Base-by-base conservation (phyloP, 2,113 vertebrate genomes). In the Podiceps cristatus region DNA sequence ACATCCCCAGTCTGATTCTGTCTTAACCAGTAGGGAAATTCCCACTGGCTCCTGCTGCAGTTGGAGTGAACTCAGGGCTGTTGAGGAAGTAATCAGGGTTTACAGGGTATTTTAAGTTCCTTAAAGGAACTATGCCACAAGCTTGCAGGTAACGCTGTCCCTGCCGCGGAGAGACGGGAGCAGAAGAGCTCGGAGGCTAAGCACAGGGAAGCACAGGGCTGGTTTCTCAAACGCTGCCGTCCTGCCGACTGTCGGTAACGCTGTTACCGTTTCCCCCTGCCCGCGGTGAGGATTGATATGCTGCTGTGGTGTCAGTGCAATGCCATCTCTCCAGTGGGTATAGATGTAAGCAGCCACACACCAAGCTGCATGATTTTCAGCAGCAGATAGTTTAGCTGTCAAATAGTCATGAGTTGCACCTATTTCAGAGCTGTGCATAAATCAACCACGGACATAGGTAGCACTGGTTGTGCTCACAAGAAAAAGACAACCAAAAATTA, bases 101-200 rank as follows among this genome's bases (percentile, higher is more conserved):
- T 52, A 45, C 12, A 50, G 20, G 18, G 12, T 33, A 44, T 77
- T 94, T 91, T 14, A 50, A 81, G 40, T 80, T 89, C 50, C n/a
- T 76, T 71, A 31, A 59, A 47, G 44, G 20, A 58, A 37, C 33
- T 42, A 1, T 92, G 58, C 20, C n/a, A 45, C n/a, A 24, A 18
- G 53, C 33, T 58, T 53, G 59, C 29, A 77, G 82, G 62, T 85
- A 49, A 27, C 0, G 0, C 16, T 18, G 15, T 35, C 49, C 35
- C 69, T 73, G 68, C 18, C 0, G 0, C 25, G 73, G 23, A 40
- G 45, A 24, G 19, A 13, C 0, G 1, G 50, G 84, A 66, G 42
- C 16, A 71, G 73, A 45, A n/a, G 33, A 50, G 28, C 40, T 55
- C 31, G 10, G 9, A 12, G 77, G 50, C 35, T 44, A 8, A 60